Conservation (phyloP, 2,888 invertebrate species). For the Meiosimyza decipiens region DNA sequence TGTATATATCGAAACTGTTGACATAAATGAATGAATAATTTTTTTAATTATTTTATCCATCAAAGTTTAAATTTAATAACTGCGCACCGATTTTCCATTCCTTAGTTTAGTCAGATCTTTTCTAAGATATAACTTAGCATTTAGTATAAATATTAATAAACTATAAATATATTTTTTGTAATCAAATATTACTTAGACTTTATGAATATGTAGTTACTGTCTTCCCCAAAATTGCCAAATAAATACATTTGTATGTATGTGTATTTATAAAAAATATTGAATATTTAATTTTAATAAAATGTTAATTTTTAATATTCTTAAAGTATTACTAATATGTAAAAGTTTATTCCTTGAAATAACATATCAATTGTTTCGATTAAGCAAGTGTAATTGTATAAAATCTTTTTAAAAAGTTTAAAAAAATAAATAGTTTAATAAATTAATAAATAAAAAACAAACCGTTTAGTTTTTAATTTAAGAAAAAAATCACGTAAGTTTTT, state of each 20-base stretch:
- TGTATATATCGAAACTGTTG: too few species aligned
- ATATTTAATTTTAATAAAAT: neutral
- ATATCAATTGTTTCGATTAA: neutral
- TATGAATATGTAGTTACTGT: neutral
- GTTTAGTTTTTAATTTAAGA: too few species aligned
- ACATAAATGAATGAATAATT: too few species aligned
- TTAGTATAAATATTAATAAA: too few species aligned
- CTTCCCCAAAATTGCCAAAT: conserved; percentile 29
- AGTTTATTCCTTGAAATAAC: neutral
- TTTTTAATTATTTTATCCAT: too few species aligned
- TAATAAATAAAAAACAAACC: neutral
- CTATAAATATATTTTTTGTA: too few species aligned
- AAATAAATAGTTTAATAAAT: neutral
- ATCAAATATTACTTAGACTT: too few species aligned
- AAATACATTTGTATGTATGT: neutral
- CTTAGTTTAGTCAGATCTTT: too few species aligned
- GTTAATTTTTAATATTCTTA: conserved; percentile 1
- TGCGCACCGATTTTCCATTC: too few species aligned
- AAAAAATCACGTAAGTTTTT: too few species aligned
- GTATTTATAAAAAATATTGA: neutral
- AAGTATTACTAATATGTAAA: conserved; percentile 3
- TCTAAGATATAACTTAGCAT: too few species aligned
- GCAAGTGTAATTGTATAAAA: neutral
- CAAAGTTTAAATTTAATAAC: too few species aligned
- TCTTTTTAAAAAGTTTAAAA: neutral